A percentile compares a stretch with the other conserved stretches of the same genome.
These are phyloP conservation scores for Tenthredo scrophulariae DNA, from an alignment of 2,888 invertebrate species.

Conservation along the genomic window DNA sequence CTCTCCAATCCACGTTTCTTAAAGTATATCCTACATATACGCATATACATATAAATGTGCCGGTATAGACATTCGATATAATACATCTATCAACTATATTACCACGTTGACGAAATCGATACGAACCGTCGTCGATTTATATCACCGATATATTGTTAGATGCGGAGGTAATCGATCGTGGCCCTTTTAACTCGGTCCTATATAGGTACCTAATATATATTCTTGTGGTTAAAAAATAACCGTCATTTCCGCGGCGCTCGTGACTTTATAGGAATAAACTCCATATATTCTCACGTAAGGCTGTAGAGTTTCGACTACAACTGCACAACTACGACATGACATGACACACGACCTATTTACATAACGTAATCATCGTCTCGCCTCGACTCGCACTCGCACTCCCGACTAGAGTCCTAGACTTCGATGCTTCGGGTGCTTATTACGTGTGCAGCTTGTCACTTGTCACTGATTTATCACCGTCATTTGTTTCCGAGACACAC, in stretches of 20 bases:
- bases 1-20: conserved; percentile 7
- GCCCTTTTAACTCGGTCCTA: not conserved
- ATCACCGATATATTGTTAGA: not conserved
- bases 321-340: not conserved
- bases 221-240: not conserved
- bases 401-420: conserved; percentile 44
- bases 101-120: conserved; percentile 21
- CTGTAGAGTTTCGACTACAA: conserved; percentile 9
- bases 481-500: conserved; percentile 36
- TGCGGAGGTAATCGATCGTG: conserved; percentile 27
- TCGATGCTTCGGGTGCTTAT: conserved; percentile 39
- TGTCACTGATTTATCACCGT: conserved; percentile 40
- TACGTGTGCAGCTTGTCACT: conserved; percentile 42
- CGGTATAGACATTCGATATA: not conserved
- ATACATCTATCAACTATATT: conserved; percentile 2
- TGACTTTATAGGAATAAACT: conserved; percentile 16
- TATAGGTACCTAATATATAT: not conserved
- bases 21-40: not conserved
- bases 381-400: conserved; percentile 16
- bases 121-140: too few species aligned
- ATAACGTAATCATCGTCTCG: conserved; percentile 53
- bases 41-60: not conserved
- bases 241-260: conserved; percentile 7
- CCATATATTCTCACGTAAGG: not conserved
- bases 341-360: conserved; percentile 49